Evolutionary conservation across 2,797 vertebrate species (phyloP).

Genomic region (Poeciliopsis infans): DNA sequence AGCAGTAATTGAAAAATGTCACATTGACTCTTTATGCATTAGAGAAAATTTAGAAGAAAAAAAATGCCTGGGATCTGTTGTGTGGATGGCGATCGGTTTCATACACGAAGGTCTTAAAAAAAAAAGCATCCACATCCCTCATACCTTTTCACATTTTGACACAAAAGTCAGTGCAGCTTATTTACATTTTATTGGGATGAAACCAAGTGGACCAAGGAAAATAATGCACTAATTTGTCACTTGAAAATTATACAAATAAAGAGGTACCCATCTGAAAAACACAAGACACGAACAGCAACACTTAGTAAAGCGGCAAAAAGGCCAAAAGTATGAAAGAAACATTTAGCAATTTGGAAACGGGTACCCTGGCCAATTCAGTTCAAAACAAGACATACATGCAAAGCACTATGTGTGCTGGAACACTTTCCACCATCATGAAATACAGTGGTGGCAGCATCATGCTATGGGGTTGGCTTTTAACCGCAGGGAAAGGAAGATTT

Average conservation of each 20-base stretch:
- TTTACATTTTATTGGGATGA: neutral
- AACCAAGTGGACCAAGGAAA: neutral
- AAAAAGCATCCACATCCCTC: neutral
- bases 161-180: neutral
- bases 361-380: neutral
- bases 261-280: neutral
- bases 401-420: neutral
- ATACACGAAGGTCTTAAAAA: slow-evolving; percentile 2
- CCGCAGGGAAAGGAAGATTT: neutral
- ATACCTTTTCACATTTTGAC: neutral
- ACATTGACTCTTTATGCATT: slow-evolving; percentile 48
- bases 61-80: slow-evolving; percentile 14
- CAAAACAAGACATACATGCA: neutral
- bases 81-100: slow-evolving; percentile 8
- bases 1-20: slow-evolving; percentile 72
- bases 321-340: neutral
- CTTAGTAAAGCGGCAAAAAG: neutral
- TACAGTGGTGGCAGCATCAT: neutral
- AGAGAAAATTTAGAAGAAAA: slow-evolving; percentile 36
- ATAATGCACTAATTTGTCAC: neutral
- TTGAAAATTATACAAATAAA: neutral
- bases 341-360: neutral
- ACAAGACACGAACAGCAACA: neutral
- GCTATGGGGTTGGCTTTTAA: neutral
- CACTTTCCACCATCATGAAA: neutral